These are phyloP conservation scores for Catocala nupta DNA, from an alignment of 2,888 invertebrate species.

Conservation along the genomic window DNA sequence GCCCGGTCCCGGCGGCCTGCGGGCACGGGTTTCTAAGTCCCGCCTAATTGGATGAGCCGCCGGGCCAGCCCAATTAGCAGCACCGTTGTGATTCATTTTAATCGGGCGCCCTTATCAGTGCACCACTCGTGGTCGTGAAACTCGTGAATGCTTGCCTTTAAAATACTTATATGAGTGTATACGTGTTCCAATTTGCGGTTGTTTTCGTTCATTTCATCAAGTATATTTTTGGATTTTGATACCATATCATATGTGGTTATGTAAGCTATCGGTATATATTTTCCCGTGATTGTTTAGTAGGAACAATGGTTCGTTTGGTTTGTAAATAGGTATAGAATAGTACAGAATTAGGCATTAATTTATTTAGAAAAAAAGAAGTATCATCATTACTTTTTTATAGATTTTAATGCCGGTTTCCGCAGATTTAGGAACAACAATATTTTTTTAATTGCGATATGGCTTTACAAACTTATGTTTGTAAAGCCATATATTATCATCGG, in stretches of 20 bases:
- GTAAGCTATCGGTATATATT: too few relatives aligned
- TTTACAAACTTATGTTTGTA: too few relatives aligned
- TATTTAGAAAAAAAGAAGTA: too few relatives aligned
- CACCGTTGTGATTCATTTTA: constrained; percentile 85
- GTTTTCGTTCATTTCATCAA: background rate
- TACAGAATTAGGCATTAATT: too few relatives aligned
- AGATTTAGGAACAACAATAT: too few relatives aligned
- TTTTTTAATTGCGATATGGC: too few relatives aligned
- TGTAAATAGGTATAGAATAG: too few relatives aligned
- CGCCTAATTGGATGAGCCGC: constrained; percentile 85
- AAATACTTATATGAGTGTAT: constrained; percentile 20
- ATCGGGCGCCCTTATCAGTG: constrained; percentile 82
- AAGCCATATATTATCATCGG: too few relatives aligned
- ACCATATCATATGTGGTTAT: background rate
- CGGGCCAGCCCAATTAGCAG: constrained; percentile 81
- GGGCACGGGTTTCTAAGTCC: constrained; percentile 84
- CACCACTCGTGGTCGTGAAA: constrained; percentile 47
- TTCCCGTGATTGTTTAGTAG: too few relatives aligned
- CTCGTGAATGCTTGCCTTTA: constrained; percentile 35
- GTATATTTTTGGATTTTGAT: background rate
- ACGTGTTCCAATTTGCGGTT: constrained; percentile 4
- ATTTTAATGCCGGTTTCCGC: too few relatives aligned
- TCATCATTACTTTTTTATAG: too few relatives aligned
- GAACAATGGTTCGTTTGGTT: too few relatives aligned
- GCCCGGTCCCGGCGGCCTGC: constrained; percentile 62